Percentiles rank a stretch among this genome's conserved stretches.
These are phyloP conservation scores for Ameiurus melas DNA, from an alignment of 2,113 vertebrate species.

Conservation along the genomic window DNA sequence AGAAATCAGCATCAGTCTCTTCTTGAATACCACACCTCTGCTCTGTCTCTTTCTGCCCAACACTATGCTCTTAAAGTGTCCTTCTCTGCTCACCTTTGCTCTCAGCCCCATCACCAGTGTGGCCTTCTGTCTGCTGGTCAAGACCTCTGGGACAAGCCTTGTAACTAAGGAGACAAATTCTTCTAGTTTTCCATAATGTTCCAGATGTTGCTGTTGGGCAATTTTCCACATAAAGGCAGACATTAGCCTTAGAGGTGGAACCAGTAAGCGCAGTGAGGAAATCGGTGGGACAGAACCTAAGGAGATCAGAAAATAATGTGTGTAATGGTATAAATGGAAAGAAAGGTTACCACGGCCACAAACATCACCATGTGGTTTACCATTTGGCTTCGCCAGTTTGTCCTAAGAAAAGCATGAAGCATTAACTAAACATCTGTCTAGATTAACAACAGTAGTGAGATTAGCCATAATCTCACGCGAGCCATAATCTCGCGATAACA, in stretches of 20 bases:
- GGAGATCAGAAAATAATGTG: neutral
- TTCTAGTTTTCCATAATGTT: slow-evolving; percentile 78
- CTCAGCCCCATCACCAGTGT: slow-evolving; percentile 80
- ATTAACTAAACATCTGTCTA: neutral
- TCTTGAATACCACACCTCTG: neutral
- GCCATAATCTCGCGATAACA: neutral
- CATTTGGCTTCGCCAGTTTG: neutral
- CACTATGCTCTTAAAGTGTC: neutral
- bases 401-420: neutral
- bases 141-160: slow-evolving; percentile 75
- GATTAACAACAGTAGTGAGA: neutral
- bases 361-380: neutral
- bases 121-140: slow-evolving; percentile 77
- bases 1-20: neutral
- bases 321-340: neutral
- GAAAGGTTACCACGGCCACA: neutral
- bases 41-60: neutral
- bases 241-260: slow-evolving; percentile 74
- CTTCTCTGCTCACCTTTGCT: slow-evolving; percentile 73
- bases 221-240: slow-evolving; percentile 80
- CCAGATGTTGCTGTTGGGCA: slow-evolving; percentile 66
- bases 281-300: slow-evolving; percentile 68
- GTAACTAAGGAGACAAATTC: slow-evolving; percentile 79
- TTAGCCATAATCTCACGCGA: neutral
- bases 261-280: slow-evolving; percentile 70